Evolutionary conservation across 2,888 invertebrate genomes (phyloP).

Genomic region (Caenorhabditis sp.): DNA sequence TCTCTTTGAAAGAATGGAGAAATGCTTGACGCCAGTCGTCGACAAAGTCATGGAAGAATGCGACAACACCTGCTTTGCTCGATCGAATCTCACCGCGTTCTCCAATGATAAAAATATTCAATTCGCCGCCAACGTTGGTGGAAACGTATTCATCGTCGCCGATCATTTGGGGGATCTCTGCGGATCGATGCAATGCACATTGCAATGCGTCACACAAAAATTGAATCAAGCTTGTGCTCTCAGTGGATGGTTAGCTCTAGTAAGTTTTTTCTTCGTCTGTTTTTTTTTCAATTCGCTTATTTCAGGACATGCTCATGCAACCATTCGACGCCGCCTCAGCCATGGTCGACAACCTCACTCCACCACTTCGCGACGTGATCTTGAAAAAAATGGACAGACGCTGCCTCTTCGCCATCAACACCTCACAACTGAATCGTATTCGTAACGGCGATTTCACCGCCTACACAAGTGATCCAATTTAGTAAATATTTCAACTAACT

Average conservation of each 20-base stretch:
- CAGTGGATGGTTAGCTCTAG: conserved; percentile 48
- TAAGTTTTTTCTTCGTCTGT: too few species aligned
- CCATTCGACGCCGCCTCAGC: conserved; percentile 43
- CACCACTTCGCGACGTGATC: conserved; percentile 33
- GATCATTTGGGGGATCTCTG: conserved; percentile 45
- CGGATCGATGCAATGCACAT: conserved; percentile 41
- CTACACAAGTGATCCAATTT: conserved; percentile 15
- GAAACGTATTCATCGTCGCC: conserved; percentile 44
- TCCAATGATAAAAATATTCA: conserved; percentile 34
- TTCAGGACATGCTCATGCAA: conserved; percentile 45
- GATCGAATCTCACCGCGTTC: conserved; percentile 40
- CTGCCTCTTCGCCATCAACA: conserved; percentile 42
- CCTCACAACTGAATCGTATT: conserved; percentile 32
- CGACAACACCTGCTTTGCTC: conserved; percentile 37
- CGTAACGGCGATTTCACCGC: conserved; percentile 47
- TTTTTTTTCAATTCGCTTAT: too few species aligned
- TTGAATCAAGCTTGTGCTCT: conserved; percentile 39
- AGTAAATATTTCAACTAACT: conserved; percentile 1
- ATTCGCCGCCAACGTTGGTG: conserved; percentile 44
- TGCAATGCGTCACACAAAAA: conserved; percentile 41
- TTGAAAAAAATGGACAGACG: conserved; percentile 41
- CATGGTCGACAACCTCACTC: conserved; percentile 31
- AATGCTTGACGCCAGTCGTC: conserved; percentile 29
- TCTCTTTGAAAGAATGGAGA: conserved; percentile 36
- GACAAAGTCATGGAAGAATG: conserved; percentile 44